Evolutionary conservation across 2,888 invertebrate species (phyloP).

Genomic region (Phortica magna): DNA sequence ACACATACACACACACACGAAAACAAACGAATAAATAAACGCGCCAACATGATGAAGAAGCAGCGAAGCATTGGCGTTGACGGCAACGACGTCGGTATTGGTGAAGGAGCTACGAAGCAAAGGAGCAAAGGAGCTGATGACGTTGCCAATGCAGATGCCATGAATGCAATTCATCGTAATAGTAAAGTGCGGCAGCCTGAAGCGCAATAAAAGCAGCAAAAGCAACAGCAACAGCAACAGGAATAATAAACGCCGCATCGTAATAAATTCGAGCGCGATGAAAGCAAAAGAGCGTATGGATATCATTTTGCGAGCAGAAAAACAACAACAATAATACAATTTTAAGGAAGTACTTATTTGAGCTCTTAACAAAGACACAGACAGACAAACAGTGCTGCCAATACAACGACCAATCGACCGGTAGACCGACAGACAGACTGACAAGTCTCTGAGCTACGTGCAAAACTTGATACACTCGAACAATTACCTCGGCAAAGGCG

Average conservation of each 20-base stretch:
- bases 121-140: neutral
- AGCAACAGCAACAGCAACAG: neutral
- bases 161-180: slow-evolving; percentile 21
- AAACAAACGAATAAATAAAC: slow-evolving; percentile 18
- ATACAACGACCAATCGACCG: no score
- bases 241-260: slow-evolving; percentile 7
- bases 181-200: neutral
- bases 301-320: slow-evolving; percentile 17
- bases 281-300: neutral
- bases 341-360: neutral
- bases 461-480: no score
- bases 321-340: slow-evolving; percentile 2
- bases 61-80: neutral
- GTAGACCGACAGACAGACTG: no score
- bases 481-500: no score
- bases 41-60: neutral
- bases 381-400: neutral
- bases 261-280: neutral
- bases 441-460: no score
- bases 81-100: neutral
- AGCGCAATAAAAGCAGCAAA: slow-evolving; percentile 14
- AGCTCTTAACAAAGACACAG: slow-evolving; percentile 14
- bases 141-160: neutral
- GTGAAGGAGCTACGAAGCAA: neutral
- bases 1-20: neutral